Base-by-base conservation (phyloP, 2,797 vertebrate species). In the Manis javanica region DNA sequence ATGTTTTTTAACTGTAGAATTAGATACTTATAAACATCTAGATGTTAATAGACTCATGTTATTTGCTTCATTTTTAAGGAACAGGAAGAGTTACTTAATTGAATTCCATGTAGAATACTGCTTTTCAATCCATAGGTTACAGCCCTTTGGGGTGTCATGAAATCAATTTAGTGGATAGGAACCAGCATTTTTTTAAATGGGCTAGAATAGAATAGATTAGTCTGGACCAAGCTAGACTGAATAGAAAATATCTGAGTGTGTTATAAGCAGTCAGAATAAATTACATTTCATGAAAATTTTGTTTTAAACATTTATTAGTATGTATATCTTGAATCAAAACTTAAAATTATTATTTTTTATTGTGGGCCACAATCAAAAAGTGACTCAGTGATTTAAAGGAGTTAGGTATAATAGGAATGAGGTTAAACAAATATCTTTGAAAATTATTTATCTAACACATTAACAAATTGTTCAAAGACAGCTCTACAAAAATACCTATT, bases 61-160 rank as follows among this genome's bases (percentile, higher is more conserved):
- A 87, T 91, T 90, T 82, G 42, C 79, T 93, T 92, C 29, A 42
- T 51, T 95, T 94, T 96, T 49, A 91, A 92, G 72, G 39, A 94
- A 63, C 3, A 71, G n/a, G 46, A 74, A 61, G 51, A 95, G 55
- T 64, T 61, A 71, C 71, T 95, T 95, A 74, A 91, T 88, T 93
- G 82, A 64, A 95, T 91, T 95, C 68, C 18, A 5, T 84, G 21
- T 46, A 19, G 34, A 51, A 8, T 61, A 46, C 13, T 59, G 19
- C 74, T 88, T 94, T 95, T 89, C 46, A 86, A 53, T 18, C 49
- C 71, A 4, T 69, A 57, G 46, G 13, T 87, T 84, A 87, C 12
- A 87, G 26, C 19, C 39, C 49, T 19, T 26, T 61, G 11, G n/a
- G 21, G 11, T 11, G 0, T 88, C 19, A 53, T 92, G 63, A 96